Percentiles rank a stretch among this genome's conserved stretches.
phyloP scores from a whole-genome alignment of 2,888 invertebrate species.

The Graphium colonna region DNA sequence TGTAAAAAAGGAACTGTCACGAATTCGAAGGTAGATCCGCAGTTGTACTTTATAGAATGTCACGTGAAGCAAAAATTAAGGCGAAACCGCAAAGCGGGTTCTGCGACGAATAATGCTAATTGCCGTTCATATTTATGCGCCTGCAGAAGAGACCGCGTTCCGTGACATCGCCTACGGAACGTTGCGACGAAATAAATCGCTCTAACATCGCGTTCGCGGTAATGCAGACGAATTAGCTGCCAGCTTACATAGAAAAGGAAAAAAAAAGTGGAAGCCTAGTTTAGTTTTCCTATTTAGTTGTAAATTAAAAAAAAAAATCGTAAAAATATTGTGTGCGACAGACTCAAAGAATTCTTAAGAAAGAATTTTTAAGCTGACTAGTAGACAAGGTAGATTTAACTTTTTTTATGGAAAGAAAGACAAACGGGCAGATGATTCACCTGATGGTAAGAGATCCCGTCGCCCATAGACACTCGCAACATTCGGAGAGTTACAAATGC shows the following conservation, averaged over 20 bases:
- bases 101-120: constrained; percentile 62
- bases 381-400: too few species aligned
- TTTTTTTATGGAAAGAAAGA: too few species aligned
- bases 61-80: constrained; percentile 58
- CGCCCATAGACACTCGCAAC: too few species aligned
- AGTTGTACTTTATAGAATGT: constrained; percentile 28
- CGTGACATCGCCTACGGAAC: constrained; percentile 51
- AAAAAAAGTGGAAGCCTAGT: too few species aligned
- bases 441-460: too few species aligned
- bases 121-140: constrained; percentile 64
- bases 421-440: too few species aligned
- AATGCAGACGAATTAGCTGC: constrained; percentile 25
- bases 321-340: too few species aligned
- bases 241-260: not conserved
- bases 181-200: constrained; percentile 53
- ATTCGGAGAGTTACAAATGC: too few species aligned
- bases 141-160: constrained; percentile 52
- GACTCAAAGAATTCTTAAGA: too few species aligned
- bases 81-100: constrained; percentile 36
- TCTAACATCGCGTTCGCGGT: constrained; percentile 35
- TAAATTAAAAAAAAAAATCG: too few species aligned
- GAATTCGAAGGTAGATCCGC: constrained; percentile 3
- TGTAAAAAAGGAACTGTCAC: constrained; percentile 5
- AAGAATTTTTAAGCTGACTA: too few species aligned
- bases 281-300: too few species aligned